phyloP scores from a whole-genome alignment of 1,140 invertebrate genomes.

The Antheraea pernyi region DNA sequence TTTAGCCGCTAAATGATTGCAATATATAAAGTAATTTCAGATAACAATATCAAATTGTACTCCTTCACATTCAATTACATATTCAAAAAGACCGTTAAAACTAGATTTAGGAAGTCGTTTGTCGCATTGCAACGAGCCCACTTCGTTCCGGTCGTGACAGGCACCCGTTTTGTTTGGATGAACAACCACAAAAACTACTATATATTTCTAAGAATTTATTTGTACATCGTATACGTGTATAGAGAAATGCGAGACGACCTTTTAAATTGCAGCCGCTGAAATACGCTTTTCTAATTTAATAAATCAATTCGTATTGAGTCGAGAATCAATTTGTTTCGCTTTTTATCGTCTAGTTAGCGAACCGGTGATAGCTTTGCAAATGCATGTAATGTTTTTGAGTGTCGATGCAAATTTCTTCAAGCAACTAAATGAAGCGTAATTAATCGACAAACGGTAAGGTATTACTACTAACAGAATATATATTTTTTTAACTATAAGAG shows the following conservation, averaged over 20 bases:
- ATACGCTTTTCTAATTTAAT: constrained; percentile 12
- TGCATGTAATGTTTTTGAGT: not conserved
- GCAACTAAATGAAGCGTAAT: no score
- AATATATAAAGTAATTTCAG: constrained; percentile 7
- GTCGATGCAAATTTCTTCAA: not conserved
- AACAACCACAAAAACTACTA: constrained; percentile 22
- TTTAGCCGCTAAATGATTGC: not conserved
- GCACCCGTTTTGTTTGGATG: constrained; percentile 24
- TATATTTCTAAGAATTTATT: not conserved
- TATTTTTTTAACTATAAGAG: no score
- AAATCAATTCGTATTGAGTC: constrained; percentile 1
- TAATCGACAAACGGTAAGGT: no score
- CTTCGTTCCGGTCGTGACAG: constrained; percentile 20
- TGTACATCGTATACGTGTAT: constrained; percentile 16
- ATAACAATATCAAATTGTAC: constrained; percentile 10
- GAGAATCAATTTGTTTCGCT: not conserved
- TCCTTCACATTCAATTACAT: constrained; percentile 9
- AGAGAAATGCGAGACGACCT: constrained; percentile 12
- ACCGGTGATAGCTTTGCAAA: not conserved
- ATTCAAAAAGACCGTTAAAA: constrained; percentile 14
- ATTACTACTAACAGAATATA: no score
- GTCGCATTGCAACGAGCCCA: not conserved
- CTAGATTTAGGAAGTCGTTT: constrained; percentile 13
- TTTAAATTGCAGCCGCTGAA: constrained; percentile 23
- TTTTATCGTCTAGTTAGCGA: not conserved